A percentile compares a stretch with the other conserved stretches of the same genome.
Evolutionary conservation across 2,888 invertebrate genomes (phyloP).

Genomic region (Agrochola lychnidis): DNA sequence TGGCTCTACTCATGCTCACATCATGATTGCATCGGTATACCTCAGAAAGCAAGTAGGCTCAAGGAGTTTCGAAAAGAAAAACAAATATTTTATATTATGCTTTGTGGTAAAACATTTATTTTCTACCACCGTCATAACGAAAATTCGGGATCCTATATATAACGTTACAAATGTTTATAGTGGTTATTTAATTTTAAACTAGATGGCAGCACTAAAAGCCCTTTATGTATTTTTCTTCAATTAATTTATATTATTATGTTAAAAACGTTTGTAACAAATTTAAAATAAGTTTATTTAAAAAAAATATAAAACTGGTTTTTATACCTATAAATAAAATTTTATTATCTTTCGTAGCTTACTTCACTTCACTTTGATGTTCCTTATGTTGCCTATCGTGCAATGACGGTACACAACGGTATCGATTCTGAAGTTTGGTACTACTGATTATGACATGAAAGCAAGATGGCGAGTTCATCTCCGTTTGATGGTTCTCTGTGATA

Average conservation of each 20-base stretch:
- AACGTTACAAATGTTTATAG: neutral
- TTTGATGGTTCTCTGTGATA: conserved; percentile 88
- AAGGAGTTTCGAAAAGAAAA: too few species aligned
- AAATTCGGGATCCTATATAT: too few species aligned
- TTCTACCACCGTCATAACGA: too few species aligned
- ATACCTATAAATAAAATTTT: neutral
- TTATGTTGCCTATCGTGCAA: conserved; percentile 77
- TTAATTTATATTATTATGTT: neutral
- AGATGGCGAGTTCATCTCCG: conserved; percentile 91
- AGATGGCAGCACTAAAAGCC: conserved; percentile 49
- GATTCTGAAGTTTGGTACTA: conserved; percentile 79
- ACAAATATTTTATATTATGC: too few species aligned
- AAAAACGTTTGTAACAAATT: neutral
- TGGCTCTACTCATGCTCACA: too few species aligned
- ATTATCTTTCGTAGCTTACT: conserved; percentile 57
- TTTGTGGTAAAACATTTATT: too few species aligned
- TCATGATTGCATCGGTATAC: too few species aligned
- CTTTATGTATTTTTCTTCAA: neutral
- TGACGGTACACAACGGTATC: conserved; percentile 70
- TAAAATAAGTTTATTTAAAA: neutral
- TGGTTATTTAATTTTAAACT: conserved; percentile 31
- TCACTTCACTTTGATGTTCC: conserved; percentile 70
- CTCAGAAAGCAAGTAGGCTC: too few species aligned
- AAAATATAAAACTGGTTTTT: neutral
- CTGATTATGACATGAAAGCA: conserved; percentile 88